Percentiles rank a stretch among this genome's conserved stretches.
Conservation (phyloP, 2,797 vertebrate species). For the Momotus momota region DNA sequence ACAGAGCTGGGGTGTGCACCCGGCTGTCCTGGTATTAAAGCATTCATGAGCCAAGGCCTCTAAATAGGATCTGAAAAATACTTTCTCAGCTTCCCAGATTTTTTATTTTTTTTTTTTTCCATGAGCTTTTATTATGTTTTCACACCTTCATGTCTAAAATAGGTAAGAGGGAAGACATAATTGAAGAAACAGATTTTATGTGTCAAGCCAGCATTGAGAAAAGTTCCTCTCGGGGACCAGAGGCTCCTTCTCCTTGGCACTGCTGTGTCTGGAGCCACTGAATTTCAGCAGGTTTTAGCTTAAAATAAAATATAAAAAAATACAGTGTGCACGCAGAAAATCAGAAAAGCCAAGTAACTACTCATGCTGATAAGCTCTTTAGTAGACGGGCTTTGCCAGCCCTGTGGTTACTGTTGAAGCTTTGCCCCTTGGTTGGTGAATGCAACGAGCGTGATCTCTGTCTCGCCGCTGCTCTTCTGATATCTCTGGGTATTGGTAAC, state of each 20-base stretch:
- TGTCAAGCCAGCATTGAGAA: slow-evolving; percentile 13
- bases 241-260: slow-evolving; percentile 17
- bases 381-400: background rate
- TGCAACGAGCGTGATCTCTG: background rate
- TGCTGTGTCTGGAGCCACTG: background rate
- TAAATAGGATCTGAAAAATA: background rate
- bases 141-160: background rate
- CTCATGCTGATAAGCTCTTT: background rate
- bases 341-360: background rate
- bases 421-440: background rate
- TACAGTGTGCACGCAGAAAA: background rate
- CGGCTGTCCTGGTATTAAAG: background rate
- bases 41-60: background rate
- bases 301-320: background rate
- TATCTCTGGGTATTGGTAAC: background rate
- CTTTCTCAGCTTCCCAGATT: background rate
- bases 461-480: background rate
- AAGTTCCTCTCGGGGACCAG: background rate
- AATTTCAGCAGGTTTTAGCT: slow-evolving; percentile 19
- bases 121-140: slow-evolving; percentile 33
- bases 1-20: background rate
- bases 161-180: slow-evolving; percentile 19
- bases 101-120: slow-evolving; percentile 5
- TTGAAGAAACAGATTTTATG: slow-evolving; percentile 29
- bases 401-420: background rate